Conservation (phyloP, 2,888 invertebrate genomes). For the Eupithecia subumbrata region DNA sequence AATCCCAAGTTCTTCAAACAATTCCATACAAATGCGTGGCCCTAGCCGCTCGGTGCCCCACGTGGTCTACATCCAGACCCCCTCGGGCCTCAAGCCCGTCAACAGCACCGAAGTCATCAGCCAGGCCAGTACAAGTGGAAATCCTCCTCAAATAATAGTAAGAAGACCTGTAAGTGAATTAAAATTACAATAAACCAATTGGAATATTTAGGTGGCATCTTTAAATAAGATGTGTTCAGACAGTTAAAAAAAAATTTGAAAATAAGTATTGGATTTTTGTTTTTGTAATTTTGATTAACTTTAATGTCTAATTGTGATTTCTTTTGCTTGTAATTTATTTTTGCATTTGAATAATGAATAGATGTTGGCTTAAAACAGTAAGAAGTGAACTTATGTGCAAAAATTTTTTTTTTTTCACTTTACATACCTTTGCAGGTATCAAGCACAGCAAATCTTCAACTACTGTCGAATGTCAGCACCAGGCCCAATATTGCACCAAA, state of each 20-base stretch:
- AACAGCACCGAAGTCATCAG: constrained; percentile 77
- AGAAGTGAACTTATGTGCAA: background rate
- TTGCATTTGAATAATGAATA: background rate
- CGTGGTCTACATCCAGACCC: constrained; percentile 85
- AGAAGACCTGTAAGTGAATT: constrained; percentile 79
- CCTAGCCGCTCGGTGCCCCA: constrained; percentile 77
- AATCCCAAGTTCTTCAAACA: constrained; percentile 71
- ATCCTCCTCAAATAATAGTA: constrained; percentile 81
- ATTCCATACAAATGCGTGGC: constrained; percentile 73
- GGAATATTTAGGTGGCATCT: constrained; percentile 16
- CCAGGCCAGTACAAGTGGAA: constrained; percentile 78
- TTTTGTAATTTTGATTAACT: constrained; percentile 39
- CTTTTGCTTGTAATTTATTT: background rate
- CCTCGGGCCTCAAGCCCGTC: constrained; percentile 78
- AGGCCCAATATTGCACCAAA: constrained; percentile 78
- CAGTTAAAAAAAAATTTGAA: constrained; percentile 11
- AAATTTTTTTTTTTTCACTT: background rate
- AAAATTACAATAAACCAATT: constrained; percentile 43
- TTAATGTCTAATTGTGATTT: constrained; percentile 4
- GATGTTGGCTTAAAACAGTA: background rate
- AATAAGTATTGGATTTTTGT: constrained; percentile 15
- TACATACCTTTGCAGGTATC: constrained; percentile 66
- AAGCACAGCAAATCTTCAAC: constrained; percentile 73
- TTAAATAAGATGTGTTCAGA: background rate
- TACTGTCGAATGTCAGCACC: constrained; percentile 72